phyloP scores from a whole-genome alignment of 92 coral and sea anemone species.

The Phenganax subtilis region DNA sequence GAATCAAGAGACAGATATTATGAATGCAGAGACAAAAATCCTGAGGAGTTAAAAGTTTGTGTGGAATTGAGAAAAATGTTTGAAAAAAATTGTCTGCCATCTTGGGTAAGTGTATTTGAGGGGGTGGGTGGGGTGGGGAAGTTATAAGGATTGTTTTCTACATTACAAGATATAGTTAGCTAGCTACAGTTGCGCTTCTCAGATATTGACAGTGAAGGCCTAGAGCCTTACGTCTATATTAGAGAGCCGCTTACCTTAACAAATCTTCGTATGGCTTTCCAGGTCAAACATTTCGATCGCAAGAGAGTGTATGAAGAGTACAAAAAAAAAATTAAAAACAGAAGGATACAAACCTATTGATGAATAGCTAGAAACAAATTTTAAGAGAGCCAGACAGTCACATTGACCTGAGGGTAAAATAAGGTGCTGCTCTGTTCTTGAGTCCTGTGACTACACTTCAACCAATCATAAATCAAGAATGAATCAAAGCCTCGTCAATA shows the following conservation, averaged over 20 bases:
- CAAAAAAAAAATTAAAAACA: slow-evolving; percentile 63
- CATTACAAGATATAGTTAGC: too few relatives aligned
- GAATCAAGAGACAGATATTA: slow-evolving; percentile 81
- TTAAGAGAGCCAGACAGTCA: too few relatives aligned
- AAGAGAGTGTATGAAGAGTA: slow-evolving; percentile 73
- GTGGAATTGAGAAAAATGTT: slow-evolving; percentile 61
- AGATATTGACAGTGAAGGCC: not conserved
- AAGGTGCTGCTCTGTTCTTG: too few relatives aligned
- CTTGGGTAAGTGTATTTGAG: slow-evolving; percentile 69
- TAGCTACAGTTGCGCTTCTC: too few relatives aligned
- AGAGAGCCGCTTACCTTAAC: too few relatives aligned
- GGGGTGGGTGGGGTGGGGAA: too few relatives aligned
- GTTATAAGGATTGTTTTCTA: too few relatives aligned
- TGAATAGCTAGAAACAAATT: not conserved
- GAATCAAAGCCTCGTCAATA: too few relatives aligned
- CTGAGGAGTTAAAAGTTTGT: slow-evolving; percentile 58
- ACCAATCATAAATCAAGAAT: too few relatives aligned
- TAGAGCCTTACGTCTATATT: too few relatives aligned
- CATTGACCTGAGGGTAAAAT: too few relatives aligned
- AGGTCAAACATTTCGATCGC: slow-evolving; percentile 82
- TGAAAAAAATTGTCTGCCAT: slow-evolving; percentile 64
- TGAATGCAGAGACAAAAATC: slow-evolving; percentile 59
- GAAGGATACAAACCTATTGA: slow-evolving; percentile 67
- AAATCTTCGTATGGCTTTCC: not conserved
- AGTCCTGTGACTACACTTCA: too few relatives aligned